phyloP scores from a whole-genome alignment of 2,888 invertebrate genomes.

The Caenorhabditis drosophilae region DNA sequence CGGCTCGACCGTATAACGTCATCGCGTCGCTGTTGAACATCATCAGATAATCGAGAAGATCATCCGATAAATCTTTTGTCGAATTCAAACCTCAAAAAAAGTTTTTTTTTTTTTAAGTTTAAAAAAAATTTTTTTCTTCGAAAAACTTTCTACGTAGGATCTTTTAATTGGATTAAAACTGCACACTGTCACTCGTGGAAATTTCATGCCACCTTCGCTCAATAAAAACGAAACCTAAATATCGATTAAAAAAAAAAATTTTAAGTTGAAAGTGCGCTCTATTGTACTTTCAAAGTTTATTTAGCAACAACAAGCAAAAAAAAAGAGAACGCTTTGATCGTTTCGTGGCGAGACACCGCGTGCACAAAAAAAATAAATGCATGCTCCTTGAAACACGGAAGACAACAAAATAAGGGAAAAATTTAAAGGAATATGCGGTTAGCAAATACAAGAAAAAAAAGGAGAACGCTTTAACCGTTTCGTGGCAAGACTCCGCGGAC shows the following conservation, averaged over 20 bases:
- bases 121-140: neutral
- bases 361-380: too few relatives aligned
- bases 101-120: neutral
- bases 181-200: conserved; percentile 63
- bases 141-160: conserved; percentile 52
- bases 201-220: conserved; percentile 56
- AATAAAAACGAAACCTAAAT: conserved; percentile 60
- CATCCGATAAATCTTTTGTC: conserved; percentile 53
- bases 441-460: too few relatives aligned
- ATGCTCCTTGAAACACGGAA: too few relatives aligned
- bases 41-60: conserved; percentile 57
- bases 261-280: neutral
- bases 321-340: too few relatives aligned
- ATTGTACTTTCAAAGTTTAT: too few relatives aligned
- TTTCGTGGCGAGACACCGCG: too few relatives aligned
- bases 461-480: too few relatives aligned
- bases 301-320: too few relatives aligned
- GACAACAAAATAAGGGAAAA: too few relatives aligned
- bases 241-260: neutral
- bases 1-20: conserved; percentile 42
- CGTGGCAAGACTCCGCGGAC: too few relatives aligned
- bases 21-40: conserved; percentile 49
- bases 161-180: conserved; percentile 62
- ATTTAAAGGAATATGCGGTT: too few relatives aligned
- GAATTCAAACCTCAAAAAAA: conserved; percentile 48